These are phyloP conservation scores for Thalassaphorura encarpata DNA, from an alignment of 1,140 invertebrate genomes.

Conservation along the genomic window DNA sequence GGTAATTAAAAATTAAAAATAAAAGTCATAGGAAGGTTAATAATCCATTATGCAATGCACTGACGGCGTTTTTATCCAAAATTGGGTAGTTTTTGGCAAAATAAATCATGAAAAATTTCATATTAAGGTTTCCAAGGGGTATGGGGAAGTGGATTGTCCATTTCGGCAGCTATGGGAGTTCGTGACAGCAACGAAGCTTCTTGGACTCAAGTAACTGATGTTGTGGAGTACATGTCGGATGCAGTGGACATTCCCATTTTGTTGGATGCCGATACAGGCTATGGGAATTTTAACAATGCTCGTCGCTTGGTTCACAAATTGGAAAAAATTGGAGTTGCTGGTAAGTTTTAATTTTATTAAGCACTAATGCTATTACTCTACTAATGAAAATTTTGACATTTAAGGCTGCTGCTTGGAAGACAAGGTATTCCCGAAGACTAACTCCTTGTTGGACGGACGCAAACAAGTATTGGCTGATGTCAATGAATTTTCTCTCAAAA, in stretches of 20 bases:
- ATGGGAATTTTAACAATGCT: constrained; percentile 45
- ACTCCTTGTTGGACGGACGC: constrained; percentile 41
- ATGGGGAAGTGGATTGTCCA: constrained; percentile 43
- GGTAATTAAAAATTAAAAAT: constrained; percentile 36
- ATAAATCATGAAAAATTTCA: background rate
- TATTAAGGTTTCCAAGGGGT: constrained; percentile 41
- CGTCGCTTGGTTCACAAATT: constrained; percentile 40
- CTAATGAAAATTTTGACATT: background rate
- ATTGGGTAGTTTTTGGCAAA: no score
- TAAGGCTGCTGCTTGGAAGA: constrained; percentile 42
- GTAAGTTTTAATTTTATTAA: constrained; percentile 31
- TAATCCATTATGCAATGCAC: no score
- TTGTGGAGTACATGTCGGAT: constrained; percentile 44
- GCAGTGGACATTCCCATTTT: constrained; percentile 41
- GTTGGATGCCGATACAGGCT: constrained; percentile 44
- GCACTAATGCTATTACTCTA: background rate
- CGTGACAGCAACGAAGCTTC: constrained; percentile 44
- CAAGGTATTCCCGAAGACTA: constrained; percentile 44
- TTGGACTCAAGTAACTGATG: constrained; percentile 44
- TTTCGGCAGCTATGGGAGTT: constrained; percentile 41
- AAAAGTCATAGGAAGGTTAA: no score
- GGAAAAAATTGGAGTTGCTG: constrained; percentile 42
- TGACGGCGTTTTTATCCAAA: no score
- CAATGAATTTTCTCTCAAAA: constrained; percentile 43
- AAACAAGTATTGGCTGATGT: constrained; percentile 41